Evolutionary conservation across 2,797 vertebrate species (phyloP).

Genomic region (Toxotes lorentzi): DNA sequence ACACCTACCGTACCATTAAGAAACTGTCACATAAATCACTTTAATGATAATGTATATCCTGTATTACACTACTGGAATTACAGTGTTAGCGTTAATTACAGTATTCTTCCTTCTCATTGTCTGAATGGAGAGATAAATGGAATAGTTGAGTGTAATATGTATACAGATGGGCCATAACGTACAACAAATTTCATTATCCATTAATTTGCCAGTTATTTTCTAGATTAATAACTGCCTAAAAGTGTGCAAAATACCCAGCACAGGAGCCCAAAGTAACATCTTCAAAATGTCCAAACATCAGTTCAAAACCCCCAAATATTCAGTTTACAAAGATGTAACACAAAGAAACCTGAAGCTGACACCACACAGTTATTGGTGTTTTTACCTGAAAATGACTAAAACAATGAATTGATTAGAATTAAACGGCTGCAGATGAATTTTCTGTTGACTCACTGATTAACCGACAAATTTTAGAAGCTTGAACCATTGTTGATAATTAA

Average conservation of each 20-base stretch:
- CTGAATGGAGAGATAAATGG: background rate
- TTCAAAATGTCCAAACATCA: too few species aligned
- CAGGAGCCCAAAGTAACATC: too few species aligned
- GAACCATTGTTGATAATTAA: background rate
- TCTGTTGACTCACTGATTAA: background rate
- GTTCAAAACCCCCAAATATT: too few species aligned
- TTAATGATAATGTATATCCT: slow-evolving; percentile 6
- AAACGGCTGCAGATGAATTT: background rate
- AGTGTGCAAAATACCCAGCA: too few species aligned
- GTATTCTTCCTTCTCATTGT: background rate
- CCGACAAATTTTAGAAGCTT: too few species aligned
- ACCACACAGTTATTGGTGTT: too few species aligned
- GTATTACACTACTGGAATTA: slow-evolving; percentile 13
- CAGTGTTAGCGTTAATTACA: slow-evolving; percentile 4
- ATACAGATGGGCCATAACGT: too few species aligned
- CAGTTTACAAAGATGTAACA: background rate
- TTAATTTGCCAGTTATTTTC: background rate
- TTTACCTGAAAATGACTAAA: background rate
- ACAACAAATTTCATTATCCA: background rate
- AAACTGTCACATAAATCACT: slow-evolving; percentile 15
- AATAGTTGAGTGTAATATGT: background rate
- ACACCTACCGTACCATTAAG: background rate
- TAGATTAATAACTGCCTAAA: background rate
- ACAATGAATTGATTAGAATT: background rate
- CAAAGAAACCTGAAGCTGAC: background rate